Base-by-base conservation (phyloP, 2,797 vertebrate species). In the Xerus rutilus region DNA sequence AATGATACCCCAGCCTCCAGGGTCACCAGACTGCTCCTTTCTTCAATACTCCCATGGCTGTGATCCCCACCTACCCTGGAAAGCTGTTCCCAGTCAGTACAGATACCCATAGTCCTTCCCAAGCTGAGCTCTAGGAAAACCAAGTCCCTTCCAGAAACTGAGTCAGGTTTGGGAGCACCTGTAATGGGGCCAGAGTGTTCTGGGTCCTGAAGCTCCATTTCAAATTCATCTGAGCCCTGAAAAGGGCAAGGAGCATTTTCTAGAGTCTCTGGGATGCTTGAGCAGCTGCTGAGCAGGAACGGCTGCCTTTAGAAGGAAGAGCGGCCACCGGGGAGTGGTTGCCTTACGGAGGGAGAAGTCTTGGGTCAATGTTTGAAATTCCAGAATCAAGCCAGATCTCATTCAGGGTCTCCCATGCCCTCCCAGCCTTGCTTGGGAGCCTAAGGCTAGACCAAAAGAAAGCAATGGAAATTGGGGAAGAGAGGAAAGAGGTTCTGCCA, bases 1-100 rank as follows among this genome's bases (percentile, higher is more conserved):
- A 96, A 95, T 93, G 96, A 97, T 96, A 97, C 77, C 45, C 73
- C 0, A 0, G 72, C n/a, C 86, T 97, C 83, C 73, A 86, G 65
- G 39, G 35, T 69, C 20, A 2, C 62, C 94, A 97, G 96, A 96
- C 13, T 7, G 70, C 89, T 92, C 72, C 91, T 91, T 69, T 54
- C 62, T 57, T 18, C 59, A 45, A 18, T 47, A 59, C 21, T 52
- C 73, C 3, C 20, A 14, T 3, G 0, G 7, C 72, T 79, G 30
- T 54, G 67, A 28, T 73, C 67, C 72, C 87, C 15, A 4, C 73
- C 2, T 39, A 62, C 28, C 91, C 52, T 7, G 15, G 64, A 86
- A 79, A 73, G 87, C 17, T 39, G 52, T n/a, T 84, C 32, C 87
- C 30, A 70, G 20, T 17, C 35, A 47, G 30, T 45, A 84, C 25